Evolutionary conservation across 2,113 vertebrate genomes (phyloP), one percentile per base, ranked within the genome.

Genomic region (Tympanuchus pallidicinctus): DNA sequence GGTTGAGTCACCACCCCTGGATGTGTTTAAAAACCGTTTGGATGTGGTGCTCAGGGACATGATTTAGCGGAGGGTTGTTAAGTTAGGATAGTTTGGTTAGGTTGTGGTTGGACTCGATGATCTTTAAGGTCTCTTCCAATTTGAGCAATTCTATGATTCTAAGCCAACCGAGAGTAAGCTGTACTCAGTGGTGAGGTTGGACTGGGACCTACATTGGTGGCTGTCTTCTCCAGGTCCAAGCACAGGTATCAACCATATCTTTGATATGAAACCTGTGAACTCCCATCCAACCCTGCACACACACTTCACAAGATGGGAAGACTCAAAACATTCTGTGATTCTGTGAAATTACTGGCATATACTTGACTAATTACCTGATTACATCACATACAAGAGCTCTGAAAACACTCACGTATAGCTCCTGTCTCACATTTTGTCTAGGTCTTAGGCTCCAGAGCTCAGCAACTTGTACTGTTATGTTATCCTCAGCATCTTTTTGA

Each of bases 381-480:
- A 56, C 21, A 38, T 57, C 16, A 73, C 17, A 6, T 2, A 24
- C 0, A 1, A 47, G 17, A 3, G 5, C 42, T 91, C 70, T 70
- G 27, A 40, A 67, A 88, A 30, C 9, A 38, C 36, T 24, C 50
- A 20, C 0, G 1, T n/a, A 22, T 5, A 70, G 15, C 21, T 57
- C 16, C 56, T 28, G 17, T 40, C 30, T 5, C 22, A 59, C 11
- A 5, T 2, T 32, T 34, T 25, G 8, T 42, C 40, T 20, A 52
- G 34, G 9, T 24, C 30, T 52, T 25, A 38, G 34, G 36, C 12
- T 38, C 21, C 32, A 10, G 30, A n/a, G 38, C 25, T 77, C 3
- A 1, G 5, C 2, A 1, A 34, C 20, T 9, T 5, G 43, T 36
- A 42, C 17, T 28, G 28, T 0, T 0, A 13, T 17, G 30, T 3